Evolutionary conservation across 2,888 invertebrate species (phyloP), one percentile per base, ranked within the genome.

Genomic region (Blera fallax): DNA sequence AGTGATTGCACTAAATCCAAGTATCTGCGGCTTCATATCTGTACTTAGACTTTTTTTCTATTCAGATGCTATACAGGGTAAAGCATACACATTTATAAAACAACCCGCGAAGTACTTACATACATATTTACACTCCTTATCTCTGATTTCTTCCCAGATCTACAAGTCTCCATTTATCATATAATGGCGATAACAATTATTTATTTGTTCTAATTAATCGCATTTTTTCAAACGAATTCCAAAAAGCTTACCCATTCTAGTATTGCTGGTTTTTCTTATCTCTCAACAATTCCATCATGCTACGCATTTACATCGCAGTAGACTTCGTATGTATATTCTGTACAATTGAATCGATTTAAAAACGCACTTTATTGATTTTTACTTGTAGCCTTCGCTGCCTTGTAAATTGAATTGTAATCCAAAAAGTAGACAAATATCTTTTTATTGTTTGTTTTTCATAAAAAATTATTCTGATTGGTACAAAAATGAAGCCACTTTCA

Each of bases 371-470:
- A 52, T 52, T 24, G 24, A 40, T 34, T 27, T 34, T 29, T n/a
- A n/a, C 27, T 48, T 32, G 14, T 6, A 29, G 24, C 32, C 24
- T 8, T 18, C 5, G 21, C 62, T 3, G 21, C 8, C 37, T n/a
- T 34, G 21, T 58, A n/a, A 72, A 72, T 60, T 43, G 18, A 62
- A 45, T 65, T 32, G 27, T 29, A 7, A 50, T 21, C 60, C 52
- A 43, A 2, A 8, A n/a, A 60, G 40, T 74, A 43, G 32, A 56
- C 54, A 27, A 80, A 80, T 50, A 40, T 45, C 1, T 40, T 48
- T 79, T 84, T 79, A 79, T 79, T 79, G 18, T 34, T 52, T 11
- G 45, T 62, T 18, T 34, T 43, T 27, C 56, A 58, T 18, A 77
- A 58, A 76, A n/a, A 52, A 52, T 34, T 24, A 34, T 58, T 58